Evolutionary conservation across 2,888 invertebrate genomes (phyloP).

Genomic region (Phasia obesa): DNA sequence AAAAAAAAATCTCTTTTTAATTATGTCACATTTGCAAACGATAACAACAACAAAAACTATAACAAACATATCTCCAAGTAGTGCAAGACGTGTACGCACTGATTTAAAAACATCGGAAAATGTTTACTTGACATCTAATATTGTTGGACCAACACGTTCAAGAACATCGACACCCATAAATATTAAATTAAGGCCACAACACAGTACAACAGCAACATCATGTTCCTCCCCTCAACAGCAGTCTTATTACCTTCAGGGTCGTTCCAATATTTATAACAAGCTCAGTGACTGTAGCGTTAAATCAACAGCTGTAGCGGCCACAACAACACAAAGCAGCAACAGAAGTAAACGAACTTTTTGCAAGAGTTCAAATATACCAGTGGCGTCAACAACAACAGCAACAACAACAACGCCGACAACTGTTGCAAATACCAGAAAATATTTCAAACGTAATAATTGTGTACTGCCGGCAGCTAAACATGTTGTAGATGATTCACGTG

Average conservation of each 20-base stretch:
- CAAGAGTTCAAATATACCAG: constrained; percentile 50
- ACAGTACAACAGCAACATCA: constrained; percentile 57
- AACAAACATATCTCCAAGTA: constrained; percentile 75
- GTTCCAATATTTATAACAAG: constrained; percentile 68
- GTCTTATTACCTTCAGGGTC: constrained; percentile 38
- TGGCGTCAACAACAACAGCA: constrained; percentile 39
- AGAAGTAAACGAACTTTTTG: constrained; percentile 37
- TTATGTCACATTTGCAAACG: constrained; percentile 32
- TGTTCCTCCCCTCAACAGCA: constrained; percentile 23
- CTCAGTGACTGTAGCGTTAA: constrained; percentile 71
- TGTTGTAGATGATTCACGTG: constrained; percentile 64
- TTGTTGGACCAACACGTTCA: constrained; percentile 71
- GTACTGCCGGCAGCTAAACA: constrained; percentile 61
- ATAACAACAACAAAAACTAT: constrained; percentile 40
- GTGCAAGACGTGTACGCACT: constrained; percentile 81
- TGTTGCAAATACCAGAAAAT: constrained; percentile 66
- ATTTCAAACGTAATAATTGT: constrained; percentile 63
- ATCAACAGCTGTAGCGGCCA: constrained; percentile 54
- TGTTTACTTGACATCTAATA: constrained; percentile 76
- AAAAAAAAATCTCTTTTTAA: neutral
- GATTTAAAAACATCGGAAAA: constrained; percentile 82
- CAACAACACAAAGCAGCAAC: constrained; percentile 13
- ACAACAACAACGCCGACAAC: constrained; percentile 56
- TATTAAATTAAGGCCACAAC: constrained; percentile 72
- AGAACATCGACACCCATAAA: constrained; percentile 75